These are phyloP conservation scores for Falco novaeseelandiae DNA, from an alignment of 2,797 vertebrate genomes.

Conservation along the genomic window DNA sequence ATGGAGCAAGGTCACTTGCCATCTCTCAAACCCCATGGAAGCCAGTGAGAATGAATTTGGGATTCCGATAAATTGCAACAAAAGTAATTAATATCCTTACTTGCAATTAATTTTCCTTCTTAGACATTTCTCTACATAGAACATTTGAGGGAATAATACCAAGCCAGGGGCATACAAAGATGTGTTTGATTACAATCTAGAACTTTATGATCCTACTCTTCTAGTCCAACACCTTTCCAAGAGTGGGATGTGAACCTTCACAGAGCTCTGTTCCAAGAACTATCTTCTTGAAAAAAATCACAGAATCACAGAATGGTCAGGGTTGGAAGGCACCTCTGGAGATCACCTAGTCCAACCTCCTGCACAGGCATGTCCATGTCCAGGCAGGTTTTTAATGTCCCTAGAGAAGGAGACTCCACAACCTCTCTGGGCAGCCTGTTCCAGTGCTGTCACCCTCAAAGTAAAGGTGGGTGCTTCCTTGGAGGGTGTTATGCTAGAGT, in stretches of 20 bases:
- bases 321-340: too few relatives aligned
- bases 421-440: too few relatives aligned
- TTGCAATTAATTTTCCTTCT: neutral
- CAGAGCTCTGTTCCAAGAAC: neutral
- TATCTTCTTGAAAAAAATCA: neutral
- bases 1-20: neutral
- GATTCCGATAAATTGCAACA: neutral
- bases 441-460: too few relatives aligned
- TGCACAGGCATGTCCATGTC: too few relatives aligned
- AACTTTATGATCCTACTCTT: neutral
- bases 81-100: neutral
- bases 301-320: too few relatives aligned
- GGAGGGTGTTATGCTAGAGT: too few relatives aligned
- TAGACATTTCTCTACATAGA: neutral
- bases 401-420: too few relatives aligned
- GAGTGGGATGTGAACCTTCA: neutral
- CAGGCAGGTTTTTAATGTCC: too few relatives aligned
- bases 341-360: too few relatives aligned
- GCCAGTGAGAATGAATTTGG: neutral
- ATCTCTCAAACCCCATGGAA: neutral
- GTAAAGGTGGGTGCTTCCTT: too few relatives aligned
- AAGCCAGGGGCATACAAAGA: neutral
- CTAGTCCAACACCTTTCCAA: neutral
- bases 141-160: neutral
- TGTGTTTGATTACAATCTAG: neutral